A percentile compares a stretch with the other conserved stretches of the same genome.
Evolutionary conservation across 1,140 invertebrate species (phyloP).

Genomic region (Triops longicaudatus): DNA sequence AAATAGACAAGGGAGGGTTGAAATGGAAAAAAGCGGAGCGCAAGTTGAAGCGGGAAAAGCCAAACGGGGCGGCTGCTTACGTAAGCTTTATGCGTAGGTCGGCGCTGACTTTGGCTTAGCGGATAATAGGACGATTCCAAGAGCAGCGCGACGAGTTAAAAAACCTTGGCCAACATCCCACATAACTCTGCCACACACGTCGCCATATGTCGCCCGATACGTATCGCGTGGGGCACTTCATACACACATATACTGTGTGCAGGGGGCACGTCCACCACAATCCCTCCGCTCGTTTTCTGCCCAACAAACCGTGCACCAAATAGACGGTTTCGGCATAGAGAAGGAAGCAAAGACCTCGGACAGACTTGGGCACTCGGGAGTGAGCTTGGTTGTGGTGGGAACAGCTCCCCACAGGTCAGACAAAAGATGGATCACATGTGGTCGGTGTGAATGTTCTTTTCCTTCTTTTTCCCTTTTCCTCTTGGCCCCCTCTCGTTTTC

Average conservation of each 20-base stretch:
- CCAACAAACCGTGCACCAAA: neutral
- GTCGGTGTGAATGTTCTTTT: neutral
- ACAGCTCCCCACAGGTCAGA: constrained; percentile 5
- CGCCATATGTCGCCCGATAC: constrained; percentile 10
- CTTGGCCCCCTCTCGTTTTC: neutral
- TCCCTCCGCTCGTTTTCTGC: neutral
- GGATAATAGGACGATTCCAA: neutral
- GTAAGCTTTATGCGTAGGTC: constrained; percentile 7
- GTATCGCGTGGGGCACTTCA: constrained; percentile 10
- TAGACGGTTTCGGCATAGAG: neutral
- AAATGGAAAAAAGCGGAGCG: neutral
- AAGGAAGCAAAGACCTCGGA: neutral
- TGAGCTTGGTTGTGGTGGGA: neutral
- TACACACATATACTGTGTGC: neutral
- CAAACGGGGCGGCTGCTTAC: neutral
- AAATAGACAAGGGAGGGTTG: neutral
- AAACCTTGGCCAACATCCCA: constrained; percentile 2
- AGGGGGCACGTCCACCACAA: neutral
- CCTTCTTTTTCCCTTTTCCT: neutral
- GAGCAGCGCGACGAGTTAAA: constrained; percentile 12
- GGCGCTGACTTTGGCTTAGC: neutral
- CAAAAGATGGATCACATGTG: constrained; percentile 5
- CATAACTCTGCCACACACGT: constrained; percentile 10
- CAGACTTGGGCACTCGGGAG: neutral
- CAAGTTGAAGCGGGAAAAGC: neutral